These are phyloP conservation scores for Anoplopoma fimbria DNA, from an alignment of 2,113 vertebrate genomes.

Conservation along the genomic window DNA sequence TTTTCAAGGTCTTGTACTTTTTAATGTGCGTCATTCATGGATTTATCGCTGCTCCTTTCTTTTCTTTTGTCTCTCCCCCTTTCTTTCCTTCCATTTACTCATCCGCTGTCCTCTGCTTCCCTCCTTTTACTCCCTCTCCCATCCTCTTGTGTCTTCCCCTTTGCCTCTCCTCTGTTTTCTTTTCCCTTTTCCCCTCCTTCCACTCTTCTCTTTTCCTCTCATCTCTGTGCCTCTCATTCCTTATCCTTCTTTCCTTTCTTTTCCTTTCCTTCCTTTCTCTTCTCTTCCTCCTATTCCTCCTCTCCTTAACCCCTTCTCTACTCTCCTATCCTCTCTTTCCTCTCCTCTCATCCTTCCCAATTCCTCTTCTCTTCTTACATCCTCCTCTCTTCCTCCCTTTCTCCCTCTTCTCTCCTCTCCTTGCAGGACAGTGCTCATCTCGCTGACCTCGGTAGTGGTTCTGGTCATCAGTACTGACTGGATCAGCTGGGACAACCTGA, in stretches of 20 bases:
- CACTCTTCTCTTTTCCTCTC: not conserved
- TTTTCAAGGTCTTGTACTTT: slow-evolving; percentile 17
- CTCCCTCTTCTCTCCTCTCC: not conserved
- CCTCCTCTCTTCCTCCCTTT: not conserved
- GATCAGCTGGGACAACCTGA: slow-evolving; percentile 99
- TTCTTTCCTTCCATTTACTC: not conserved
- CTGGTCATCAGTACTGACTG: slow-evolving; percentile 98
- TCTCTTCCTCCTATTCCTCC: not conserved
- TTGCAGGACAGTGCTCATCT: slow-evolving; percentile 92
- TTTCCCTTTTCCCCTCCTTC: not conserved
- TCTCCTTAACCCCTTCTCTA: no score
- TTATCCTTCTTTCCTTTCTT: not conserved
- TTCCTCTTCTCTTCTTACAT: no score
- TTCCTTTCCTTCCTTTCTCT: not conserved
- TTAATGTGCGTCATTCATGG: slow-evolving; percentile 36
- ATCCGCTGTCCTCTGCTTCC: not conserved
- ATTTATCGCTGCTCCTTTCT: not conserved
- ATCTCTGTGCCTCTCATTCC: no score
- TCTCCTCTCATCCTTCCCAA: not conserved
- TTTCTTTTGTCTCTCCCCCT: not conserved
- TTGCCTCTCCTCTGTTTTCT: not conserved
- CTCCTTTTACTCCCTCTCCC: not conserved
- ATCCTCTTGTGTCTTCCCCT: not conserved
- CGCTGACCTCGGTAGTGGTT: slow-evolving; percentile 94
- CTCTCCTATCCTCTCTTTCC: not conserved